Evolutionary conservation across 2,113 vertebrate genomes (phyloP).

Genomic region (Gopherus evgoodei): DNA sequence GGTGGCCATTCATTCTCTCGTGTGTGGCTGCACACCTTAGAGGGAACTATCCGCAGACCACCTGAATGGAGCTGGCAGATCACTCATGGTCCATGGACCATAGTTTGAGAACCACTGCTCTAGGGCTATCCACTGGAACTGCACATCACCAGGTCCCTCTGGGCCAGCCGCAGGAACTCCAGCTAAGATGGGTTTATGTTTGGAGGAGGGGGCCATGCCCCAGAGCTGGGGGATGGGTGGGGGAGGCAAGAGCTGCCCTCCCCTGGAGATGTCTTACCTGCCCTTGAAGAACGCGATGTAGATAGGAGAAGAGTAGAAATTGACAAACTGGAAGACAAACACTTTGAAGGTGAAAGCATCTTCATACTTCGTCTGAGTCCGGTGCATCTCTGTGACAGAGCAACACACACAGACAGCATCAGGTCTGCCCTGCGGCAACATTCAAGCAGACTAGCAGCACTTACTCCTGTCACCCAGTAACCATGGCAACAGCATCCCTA

Average conservation of each 20-base stretch:
- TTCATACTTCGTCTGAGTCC: constrained; percentile 68
- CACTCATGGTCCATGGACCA: too few species aligned
- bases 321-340: constrained; percentile 74
- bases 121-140: neutral
- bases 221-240: too few species aligned
- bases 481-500: neutral
- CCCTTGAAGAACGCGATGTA: constrained; percentile 77
- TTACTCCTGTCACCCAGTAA: neutral
- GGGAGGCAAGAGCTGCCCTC: neutral
- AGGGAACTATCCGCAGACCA: too few species aligned
- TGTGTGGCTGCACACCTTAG: too few species aligned
- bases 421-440: neutral
- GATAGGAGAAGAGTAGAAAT: constrained; percentile 71
- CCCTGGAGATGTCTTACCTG: constrained; percentile 35
- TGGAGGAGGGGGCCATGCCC: too few species aligned
- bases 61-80: too few species aligned
- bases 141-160: neutral
- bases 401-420: neutral
- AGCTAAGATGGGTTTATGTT: neutral
- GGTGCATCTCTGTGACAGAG: constrained; percentile 67
- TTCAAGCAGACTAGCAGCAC: neutral
- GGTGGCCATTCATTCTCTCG: too few species aligned
- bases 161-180: neutral
- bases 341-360: constrained; percentile 70
- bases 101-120: too few species aligned